Evolutionary conservation across 2,797 vertebrate species (phyloP).

Genomic region (Gouania willdenowi): DNA sequence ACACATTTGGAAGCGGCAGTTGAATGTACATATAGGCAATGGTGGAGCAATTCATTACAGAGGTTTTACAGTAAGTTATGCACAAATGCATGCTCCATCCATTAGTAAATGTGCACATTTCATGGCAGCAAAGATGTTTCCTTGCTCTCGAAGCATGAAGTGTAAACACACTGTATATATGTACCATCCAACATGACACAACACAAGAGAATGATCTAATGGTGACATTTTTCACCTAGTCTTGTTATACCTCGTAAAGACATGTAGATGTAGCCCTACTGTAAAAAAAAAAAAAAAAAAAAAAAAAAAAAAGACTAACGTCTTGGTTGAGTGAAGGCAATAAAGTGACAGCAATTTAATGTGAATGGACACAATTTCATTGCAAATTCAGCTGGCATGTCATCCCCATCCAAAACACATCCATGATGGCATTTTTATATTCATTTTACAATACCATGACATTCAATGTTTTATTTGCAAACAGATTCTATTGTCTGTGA

Average conservation of each 20-base stretch:
- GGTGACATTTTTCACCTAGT: too few species aligned
- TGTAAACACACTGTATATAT: constrained; percentile 76
- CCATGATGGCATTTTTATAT: constrained; percentile 27
- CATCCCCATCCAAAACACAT: constrained; percentile 24
- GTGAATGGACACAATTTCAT: constrained; percentile 43
- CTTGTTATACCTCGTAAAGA: constrained; percentile 24
- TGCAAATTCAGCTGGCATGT: constrained; percentile 28
- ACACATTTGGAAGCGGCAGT: constrained; percentile 1
- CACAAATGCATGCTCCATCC: not conserved
- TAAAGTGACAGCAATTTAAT: constrained; percentile 43
- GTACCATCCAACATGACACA: constrained; percentile 76
- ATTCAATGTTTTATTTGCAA: constrained; percentile 42
- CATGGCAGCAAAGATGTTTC: constrained; percentile 39
- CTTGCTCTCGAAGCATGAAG: constrained; percentile 67
- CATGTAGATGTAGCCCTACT: too few species aligned
- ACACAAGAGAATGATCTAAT: constrained; percentile 64
- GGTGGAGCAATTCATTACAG: too few species aligned
- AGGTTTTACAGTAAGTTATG: too few species aligned
- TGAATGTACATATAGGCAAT: not conserved
- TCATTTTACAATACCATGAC: constrained; percentile 21
- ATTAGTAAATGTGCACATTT: constrained; percentile 36
- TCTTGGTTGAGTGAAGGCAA: constrained; percentile 21
- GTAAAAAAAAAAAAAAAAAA: too few species aligned
- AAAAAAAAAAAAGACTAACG: too few species aligned
- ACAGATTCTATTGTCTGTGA: constrained; percentile 27